Percentiles rank a stretch among this genome's conserved stretches.
phyloP scores from a whole-genome alignment of 1,140 invertebrate genomes.

The Danaus melanippus region DNA sequence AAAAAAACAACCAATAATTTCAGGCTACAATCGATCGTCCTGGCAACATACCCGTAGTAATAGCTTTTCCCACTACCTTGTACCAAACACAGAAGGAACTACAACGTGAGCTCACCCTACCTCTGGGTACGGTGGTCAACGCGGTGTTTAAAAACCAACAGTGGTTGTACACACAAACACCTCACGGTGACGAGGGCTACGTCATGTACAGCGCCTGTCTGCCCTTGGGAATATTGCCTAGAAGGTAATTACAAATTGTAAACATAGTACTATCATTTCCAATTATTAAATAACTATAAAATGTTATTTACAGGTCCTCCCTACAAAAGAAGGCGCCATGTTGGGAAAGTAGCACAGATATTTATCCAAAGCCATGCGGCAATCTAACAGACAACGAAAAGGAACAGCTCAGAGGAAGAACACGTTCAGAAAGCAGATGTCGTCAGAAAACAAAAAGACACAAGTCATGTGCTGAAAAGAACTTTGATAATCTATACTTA shows the following conservation, averaged over 20 bases:
- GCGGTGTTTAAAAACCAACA: slow-evolving; percentile 87
- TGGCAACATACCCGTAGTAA: slow-evolving; percentile 86
- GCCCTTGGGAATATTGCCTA: slow-evolving; percentile 79
- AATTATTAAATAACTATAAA: not conserved
- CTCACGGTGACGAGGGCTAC: slow-evolving; percentile 84
- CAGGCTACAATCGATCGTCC: slow-evolving; percentile 81
- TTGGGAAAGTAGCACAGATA: slow-evolving; percentile 85
- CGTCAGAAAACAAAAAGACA: slow-evolving; percentile 60
- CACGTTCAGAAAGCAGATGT: slow-evolving; percentile 72
- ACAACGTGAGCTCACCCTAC: slow-evolving; percentile 80
- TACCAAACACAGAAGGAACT: slow-evolving; percentile 82
- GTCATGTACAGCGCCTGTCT: slow-evolving; percentile 82
- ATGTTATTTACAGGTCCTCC: slow-evolving; percentile 39
- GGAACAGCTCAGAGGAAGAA: slow-evolving; percentile 71
- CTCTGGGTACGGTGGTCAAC: slow-evolving; percentile 87
- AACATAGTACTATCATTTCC: slow-evolving; percentile 3
- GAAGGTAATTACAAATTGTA: slow-evolving; percentile 31
- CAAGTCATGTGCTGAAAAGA: slow-evolving; percentile 74
- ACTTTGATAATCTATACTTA: slow-evolving; percentile 80
- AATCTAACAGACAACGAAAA: slow-evolving; percentile 84
- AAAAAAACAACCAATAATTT: slow-evolving; percentile 21
- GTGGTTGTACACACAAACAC: slow-evolving; percentile 88
- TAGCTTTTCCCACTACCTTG: slow-evolving; percentile 81
- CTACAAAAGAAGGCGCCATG: slow-evolving; percentile 75
- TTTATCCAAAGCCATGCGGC: slow-evolving; percentile 81